Evolutionary conservation across 2,888 invertebrate genomes (phyloP).

Genomic region (Geotrupes spiniger): DNA sequence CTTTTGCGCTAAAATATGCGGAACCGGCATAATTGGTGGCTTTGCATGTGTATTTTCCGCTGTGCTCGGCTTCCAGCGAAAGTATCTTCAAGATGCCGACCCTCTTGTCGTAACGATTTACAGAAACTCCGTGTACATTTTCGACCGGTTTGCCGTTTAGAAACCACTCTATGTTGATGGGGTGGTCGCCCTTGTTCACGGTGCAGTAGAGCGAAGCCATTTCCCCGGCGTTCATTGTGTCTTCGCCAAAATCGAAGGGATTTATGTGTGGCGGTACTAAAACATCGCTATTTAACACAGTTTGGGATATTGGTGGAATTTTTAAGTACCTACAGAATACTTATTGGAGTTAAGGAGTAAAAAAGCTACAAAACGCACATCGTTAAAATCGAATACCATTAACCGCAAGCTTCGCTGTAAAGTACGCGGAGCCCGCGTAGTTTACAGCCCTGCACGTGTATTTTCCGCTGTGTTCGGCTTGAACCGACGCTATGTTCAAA

Average conservation of each 20-base stretch:
- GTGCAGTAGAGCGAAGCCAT: constrained; percentile 57
- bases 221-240: constrained; percentile 56
- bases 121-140: constrained; percentile 43
- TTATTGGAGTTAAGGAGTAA: no score
- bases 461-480: constrained; percentile 66
- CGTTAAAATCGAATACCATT: constrained; percentile 63
- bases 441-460: constrained; percentile 72
- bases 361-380: not conserved
- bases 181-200: constrained; percentile 72
- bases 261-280: constrained; percentile 72
- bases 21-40: constrained; percentile 69
- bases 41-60: constrained; percentile 72
- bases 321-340: no score
- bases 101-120: constrained; percentile 14
- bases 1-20: constrained; percentile 41
- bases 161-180: constrained; percentile 73
- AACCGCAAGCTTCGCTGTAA: constrained; percentile 64
- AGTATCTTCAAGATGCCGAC: constrained; percentile 69
- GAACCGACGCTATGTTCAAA: constrained; percentile 61
- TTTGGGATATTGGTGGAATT: no score
- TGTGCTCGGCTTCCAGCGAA: constrained; percentile 69
- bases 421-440: constrained; percentile 64
- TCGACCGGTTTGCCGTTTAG: constrained; percentile 61
- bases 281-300: no score
- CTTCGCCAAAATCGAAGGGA: constrained; percentile 65